These are phyloP conservation scores for Trichoplusia ni DNA, from an alignment of 1,140 invertebrate genomes.

Conservation along the genomic window DNA sequence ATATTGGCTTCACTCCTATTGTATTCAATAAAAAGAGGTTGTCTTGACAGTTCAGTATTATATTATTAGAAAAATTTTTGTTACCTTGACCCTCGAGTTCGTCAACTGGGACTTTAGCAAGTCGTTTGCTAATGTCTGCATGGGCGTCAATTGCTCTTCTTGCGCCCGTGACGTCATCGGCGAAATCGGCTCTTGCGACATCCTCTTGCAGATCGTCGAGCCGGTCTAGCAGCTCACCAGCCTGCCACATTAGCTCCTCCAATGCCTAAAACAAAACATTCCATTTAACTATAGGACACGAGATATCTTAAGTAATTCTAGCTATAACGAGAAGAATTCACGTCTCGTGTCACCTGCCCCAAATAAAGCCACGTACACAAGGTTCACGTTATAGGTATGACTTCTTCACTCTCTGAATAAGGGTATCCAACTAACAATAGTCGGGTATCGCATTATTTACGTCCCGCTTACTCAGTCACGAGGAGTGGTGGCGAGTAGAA, in stretches of 20 bases:
- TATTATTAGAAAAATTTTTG: too few species aligned
- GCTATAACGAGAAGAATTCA: too few species aligned
- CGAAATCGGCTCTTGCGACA: constrained; percentile 93
- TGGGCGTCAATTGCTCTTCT: constrained; percentile 96
- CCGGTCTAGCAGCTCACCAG: constrained; percentile 94
- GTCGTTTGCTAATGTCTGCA: constrained; percentile 96
- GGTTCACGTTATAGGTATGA: not conserved
- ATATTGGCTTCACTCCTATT: too few species aligned
- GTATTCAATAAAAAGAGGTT: too few species aligned
- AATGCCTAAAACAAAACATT: constrained; percentile 84
- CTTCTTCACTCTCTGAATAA: constrained; percentile 15
- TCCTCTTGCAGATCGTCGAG: constrained; percentile 96
- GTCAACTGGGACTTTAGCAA: constrained; percentile 95
- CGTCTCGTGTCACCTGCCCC: not conserved
- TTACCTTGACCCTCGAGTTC: constrained; percentile 90
- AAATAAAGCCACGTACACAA: not conserved
- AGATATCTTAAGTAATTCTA: not conserved
- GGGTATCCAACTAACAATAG: constrained; percentile 23
- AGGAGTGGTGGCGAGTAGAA: constrained; percentile 24
- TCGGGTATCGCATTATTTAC: not conserved
- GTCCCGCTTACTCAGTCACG: constrained; percentile 3
- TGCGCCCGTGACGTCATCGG: constrained; percentile 94
- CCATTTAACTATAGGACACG: not conserved
- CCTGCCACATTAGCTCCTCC: constrained; percentile 98
- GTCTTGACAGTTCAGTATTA: too few species aligned